phyloP scores from a whole-genome alignment of 2,888 invertebrate genomes.

The Nomada lathburiana region DNA sequence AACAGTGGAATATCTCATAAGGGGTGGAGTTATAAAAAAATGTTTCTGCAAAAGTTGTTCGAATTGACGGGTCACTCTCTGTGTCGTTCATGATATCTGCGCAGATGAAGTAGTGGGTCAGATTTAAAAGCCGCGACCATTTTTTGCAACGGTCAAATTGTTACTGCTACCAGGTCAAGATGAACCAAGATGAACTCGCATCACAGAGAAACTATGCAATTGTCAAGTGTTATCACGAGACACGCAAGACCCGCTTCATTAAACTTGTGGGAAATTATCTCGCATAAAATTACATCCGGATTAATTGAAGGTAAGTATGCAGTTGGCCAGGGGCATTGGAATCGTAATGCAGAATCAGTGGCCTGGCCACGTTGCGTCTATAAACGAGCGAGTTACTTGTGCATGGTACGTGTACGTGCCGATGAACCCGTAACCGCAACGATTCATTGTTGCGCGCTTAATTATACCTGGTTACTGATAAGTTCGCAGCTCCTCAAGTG shows the following conservation, averaged over 20 bases:
- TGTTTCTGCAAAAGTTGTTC: too few species aligned
- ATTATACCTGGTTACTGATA: slow-evolving; percentile 38
- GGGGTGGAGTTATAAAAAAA: too few species aligned
- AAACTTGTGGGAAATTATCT: slow-evolving; percentile 67
- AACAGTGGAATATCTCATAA: too few species aligned
- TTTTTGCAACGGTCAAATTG: slow-evolving; percentile 46
- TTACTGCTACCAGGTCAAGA: slow-evolving; percentile 36
- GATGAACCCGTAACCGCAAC: slow-evolving; percentile 2
- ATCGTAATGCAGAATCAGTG: slow-evolving; percentile 31
- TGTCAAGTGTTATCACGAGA: slow-evolving; percentile 71
- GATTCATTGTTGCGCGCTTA: slow-evolving; percentile 42
- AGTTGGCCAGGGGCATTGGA: slow-evolving; percentile 34
- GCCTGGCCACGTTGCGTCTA: background rate
- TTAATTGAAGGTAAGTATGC: slow-evolving; percentile 53
- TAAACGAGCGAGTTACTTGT: slow-evolving; percentile 1
- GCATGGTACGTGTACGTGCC: slow-evolving; percentile 21
- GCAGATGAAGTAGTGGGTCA: too few species aligned
- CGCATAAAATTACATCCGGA: slow-evolving; percentile 67
- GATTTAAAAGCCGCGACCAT: too few species aligned
- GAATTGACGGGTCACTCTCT: too few species aligned
- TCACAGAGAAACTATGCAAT: slow-evolving; percentile 56
- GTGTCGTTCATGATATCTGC: too few species aligned
- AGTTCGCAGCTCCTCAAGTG: slow-evolving; percentile 8
- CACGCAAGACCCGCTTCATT: slow-evolving; percentile 70
- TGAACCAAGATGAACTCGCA: slow-evolving; percentile 32